phyloP scores from a whole-genome alignment of 2,113 vertebrate genomes.

The Rhinolophus ferrumequinum region DNA sequence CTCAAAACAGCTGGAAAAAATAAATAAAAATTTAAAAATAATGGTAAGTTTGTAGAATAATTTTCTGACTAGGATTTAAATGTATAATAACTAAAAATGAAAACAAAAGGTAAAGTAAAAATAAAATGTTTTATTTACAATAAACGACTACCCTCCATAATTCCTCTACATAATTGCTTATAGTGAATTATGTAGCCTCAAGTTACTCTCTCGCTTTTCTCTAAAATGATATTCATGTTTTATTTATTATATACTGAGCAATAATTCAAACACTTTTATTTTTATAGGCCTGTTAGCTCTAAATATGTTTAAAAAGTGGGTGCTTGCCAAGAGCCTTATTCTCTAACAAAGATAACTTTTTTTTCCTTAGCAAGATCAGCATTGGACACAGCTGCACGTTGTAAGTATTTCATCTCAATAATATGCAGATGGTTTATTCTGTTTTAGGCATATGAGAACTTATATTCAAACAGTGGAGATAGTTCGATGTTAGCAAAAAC shows the following conservation, averaged over 20 bases:
- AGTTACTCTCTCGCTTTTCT: slow-evolving; percentile 1
- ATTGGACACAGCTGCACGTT: slow-evolving; percentile 80
- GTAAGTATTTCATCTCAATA: slow-evolving; percentile 87
- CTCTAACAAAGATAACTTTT: slow-evolving; percentile 63
- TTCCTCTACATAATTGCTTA: background rate
- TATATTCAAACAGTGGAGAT: background rate
- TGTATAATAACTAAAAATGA: slow-evolving; percentile 15
- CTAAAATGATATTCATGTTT: background rate
- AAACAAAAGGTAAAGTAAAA: background rate
- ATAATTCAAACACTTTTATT: background rate
- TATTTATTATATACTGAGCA: background rate
- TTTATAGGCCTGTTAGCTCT: background rate
- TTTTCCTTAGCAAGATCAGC: slow-evolving; percentile 87
- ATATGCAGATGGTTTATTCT: slow-evolving; percentile 10
- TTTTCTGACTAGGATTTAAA: slow-evolving; percentile 22
- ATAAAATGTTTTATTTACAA: background rate
- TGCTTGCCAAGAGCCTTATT: slow-evolving; percentile 34
- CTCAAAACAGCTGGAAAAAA: background rate
- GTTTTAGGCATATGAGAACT: background rate
- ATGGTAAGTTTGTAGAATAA: background rate
- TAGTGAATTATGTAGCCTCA: background rate
- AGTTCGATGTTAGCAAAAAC: background rate
- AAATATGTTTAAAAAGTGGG: slow-evolving; percentile 32
- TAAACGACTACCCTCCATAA: background rate
- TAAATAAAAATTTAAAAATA: background rate